Conservation (phyloP, 2,797 vertebrate species). For the Alca torda region DNA sequence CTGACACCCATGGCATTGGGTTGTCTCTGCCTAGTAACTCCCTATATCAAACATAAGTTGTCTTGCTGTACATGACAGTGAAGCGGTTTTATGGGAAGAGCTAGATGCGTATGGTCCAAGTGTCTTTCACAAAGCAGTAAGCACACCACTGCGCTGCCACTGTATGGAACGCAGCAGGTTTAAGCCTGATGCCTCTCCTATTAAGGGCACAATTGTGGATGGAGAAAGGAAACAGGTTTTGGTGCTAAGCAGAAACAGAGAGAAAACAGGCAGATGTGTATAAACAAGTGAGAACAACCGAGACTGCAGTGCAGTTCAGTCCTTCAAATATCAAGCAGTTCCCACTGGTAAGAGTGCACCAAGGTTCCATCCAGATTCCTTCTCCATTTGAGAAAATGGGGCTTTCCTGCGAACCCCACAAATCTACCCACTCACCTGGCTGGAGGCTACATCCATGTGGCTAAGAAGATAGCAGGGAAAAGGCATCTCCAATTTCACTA, state of each 20-base stretch:
- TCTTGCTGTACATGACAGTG: not conserved
- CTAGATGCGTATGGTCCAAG: not conserved
- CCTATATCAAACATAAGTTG: not conserved
- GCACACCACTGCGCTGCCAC: not conserved
- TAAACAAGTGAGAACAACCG: not conserved
- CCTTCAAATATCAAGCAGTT: not conserved
- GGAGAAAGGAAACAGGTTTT: not conserved
- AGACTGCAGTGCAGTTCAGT: not conserved
- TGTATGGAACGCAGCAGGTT: not conserved
- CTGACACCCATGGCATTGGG: not conserved
- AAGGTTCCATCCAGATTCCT: not conserved
- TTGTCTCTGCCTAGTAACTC: not conserved
- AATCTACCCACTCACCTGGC: constrained; percentile 1
- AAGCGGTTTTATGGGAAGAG: not conserved
- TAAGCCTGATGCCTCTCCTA: not conserved
- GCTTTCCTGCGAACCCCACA: not conserved
- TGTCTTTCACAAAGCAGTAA: not conserved
- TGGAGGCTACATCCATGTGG: not conserved
- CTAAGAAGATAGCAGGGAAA: not conserved
- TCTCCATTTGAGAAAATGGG: not conserved
- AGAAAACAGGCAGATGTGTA: not conserved
- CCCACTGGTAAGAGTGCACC: not conserved
- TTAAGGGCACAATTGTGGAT: not conserved
- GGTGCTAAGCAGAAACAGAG: not conserved
- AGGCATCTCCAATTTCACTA: not conserved